Evolutionary conservation across 2,797 vertebrate species (phyloP), one percentile per base, ranked within the genome.

Genomic region (Phrynocephalus vlangalii): DNA sequence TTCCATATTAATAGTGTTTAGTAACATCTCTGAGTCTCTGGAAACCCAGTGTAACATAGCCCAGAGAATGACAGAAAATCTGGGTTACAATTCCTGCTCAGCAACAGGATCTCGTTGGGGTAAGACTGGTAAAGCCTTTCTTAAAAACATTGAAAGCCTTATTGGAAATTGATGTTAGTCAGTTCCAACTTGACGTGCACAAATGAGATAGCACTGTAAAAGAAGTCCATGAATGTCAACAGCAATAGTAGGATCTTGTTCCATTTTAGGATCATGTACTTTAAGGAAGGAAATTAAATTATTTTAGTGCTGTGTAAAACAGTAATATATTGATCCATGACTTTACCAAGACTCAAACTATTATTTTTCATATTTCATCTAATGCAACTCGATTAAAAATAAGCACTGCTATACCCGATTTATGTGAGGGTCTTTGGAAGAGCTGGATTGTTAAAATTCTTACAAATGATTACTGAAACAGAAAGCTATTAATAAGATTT

Each of bases 321-420:
- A 63, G 18, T 26, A 68, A 52, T 20, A 4, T 44, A 38, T 44
- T 10, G 30, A 72, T 16, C 22, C 56, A 56, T 72, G 68, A 22
- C 33, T 56, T 28, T 82, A 63, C 73, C 66, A 50, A 71, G 56
- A 75, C 28, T n/a, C 33, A 18, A 48, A 75, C 10, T 66, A n/a
- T 75, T 50, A n/a, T 75, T 50, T 75, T 28, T 28, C 13, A 56
- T 56, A 56, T 56, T 56, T 48, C 70, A 52, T 52, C 4, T 75
- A 48, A 75, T 50, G 48, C 28, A 75, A 18, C 24, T 72, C 73
- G 56, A 75, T 87, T 86, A 48, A 52, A 86, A 84, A 28, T 63
- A 81, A 52, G 71, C 33, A 50, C 50, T 88, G 9, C 56, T 33
- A 16, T 52, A 72, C 28, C 73, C 3, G 76, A 52, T 81, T 85